Evolutionary conservation across 2,797 vertebrate species (phyloP).

Genomic region (Pangasius sanitwongsei): DNA sequence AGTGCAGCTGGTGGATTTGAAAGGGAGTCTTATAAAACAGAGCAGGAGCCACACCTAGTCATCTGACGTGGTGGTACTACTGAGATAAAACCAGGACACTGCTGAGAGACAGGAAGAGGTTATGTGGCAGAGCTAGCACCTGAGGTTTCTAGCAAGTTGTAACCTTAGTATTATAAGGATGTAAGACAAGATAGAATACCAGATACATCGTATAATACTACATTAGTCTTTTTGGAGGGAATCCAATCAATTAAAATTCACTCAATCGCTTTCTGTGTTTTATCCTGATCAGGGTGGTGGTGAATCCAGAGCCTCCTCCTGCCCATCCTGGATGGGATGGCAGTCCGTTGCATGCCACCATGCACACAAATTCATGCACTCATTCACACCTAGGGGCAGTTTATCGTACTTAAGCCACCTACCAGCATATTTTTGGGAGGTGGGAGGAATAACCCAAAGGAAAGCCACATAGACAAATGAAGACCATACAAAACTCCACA

Average conservation of each 20-base stretch:
- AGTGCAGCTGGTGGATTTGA: constrained; percentile 1
- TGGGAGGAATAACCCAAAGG: background rate
- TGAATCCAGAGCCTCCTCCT: background rate
- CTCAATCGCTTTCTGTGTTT: background rate
- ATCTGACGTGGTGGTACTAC: background rate
- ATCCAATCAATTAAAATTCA: background rate
- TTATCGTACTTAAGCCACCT: background rate
- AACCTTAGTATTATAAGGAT: background rate
- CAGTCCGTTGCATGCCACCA: background rate
- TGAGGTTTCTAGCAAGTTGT: background rate
- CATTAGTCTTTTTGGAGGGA: background rate
- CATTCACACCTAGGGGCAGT: background rate
- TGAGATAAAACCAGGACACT: constrained; percentile 1
- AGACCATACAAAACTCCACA: background rate
- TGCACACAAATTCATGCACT: background rate
- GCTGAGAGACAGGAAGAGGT: background rate
- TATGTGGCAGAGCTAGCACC: background rate
- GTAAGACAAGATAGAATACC: background rate
- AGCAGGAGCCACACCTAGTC: background rate
- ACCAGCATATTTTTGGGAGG: background rate
- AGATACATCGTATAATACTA: background rate
- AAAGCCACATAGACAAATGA: background rate
- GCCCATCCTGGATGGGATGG: background rate
- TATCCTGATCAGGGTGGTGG: background rate
- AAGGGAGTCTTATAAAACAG: background rate